Percentiles rank a stretch among this genome's conserved stretches.
phyloP scores from a whole-genome alignment of 2,113 vertebrate species.

The Cebidichthys violaceus region DNA sequence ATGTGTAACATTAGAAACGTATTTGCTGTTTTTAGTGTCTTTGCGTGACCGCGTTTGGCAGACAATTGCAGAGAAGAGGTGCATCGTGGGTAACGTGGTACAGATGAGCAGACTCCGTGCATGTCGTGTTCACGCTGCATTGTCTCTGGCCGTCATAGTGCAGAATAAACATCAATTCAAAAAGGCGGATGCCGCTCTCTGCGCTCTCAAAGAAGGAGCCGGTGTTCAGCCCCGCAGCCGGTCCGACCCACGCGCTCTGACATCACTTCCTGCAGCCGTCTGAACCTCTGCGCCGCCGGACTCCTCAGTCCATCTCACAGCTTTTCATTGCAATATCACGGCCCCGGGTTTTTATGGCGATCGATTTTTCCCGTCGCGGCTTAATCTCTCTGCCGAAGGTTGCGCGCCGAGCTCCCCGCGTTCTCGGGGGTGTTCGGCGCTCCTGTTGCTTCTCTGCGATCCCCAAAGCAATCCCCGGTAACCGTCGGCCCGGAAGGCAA shows the following conservation, averaged over 20 bases:
- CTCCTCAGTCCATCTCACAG: conserved; percentile 33
- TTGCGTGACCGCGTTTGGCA: not conserved
- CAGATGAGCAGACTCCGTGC: not conserved
- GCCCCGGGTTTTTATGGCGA: conserved; percentile 34
- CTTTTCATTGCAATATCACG: conserved; percentile 48
- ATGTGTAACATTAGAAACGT: not conserved
- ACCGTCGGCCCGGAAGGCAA: conserved; percentile 54
- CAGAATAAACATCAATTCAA: conserved; percentile 43
- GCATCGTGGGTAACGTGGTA: conserved; percentile 2
- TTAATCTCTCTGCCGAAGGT: conserved; percentile 45
- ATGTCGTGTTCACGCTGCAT: not conserved
- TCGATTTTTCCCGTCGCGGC: conserved; percentile 50
- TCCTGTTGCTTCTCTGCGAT: conserved; percentile 28
- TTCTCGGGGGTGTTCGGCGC: conserved; percentile 38
- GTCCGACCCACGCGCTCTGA: conserved; percentile 29
- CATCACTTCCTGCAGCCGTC: conserved; percentile 49
- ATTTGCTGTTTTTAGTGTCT: not conserved
- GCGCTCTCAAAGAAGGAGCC: conserved; percentile 39
- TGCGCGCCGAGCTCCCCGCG: conserved; percentile 3
- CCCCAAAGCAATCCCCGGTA: conserved; percentile 36
- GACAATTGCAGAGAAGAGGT: not conserved
- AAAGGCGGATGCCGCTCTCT: conserved; percentile 37
- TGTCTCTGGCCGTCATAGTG: conserved; percentile 25
- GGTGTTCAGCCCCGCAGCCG: conserved; percentile 48
- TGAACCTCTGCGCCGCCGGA: conserved; percentile 36